A percentile compares a stretch with the other conserved stretches of the same genome.
phyloP scores from a whole-genome alignment of 2,888 invertebrate species.

The Andrena flavipes region DNA sequence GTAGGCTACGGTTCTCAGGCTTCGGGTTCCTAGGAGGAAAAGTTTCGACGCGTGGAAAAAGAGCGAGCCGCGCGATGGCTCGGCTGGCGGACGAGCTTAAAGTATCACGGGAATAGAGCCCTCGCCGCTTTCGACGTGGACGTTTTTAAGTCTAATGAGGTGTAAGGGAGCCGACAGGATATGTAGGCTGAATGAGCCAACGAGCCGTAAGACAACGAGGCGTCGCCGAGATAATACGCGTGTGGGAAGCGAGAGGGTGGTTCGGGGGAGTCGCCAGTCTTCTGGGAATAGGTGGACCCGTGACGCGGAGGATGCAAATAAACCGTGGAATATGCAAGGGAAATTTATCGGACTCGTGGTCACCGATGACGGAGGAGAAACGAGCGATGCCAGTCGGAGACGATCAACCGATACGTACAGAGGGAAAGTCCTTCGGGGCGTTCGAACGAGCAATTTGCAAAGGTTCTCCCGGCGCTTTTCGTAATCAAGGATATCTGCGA shows the following conservation, averaged over 20 bases:
- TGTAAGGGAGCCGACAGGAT: conserved; percentile 61
- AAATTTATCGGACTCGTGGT: neutral
- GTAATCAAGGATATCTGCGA: conserved; percentile 44
- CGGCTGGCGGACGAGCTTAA: conserved; percentile 24
- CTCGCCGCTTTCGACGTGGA: conserved; percentile 44
- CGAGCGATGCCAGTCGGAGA: neutral
- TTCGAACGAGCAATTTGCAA: conserved; percentile 39
- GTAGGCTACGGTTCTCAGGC: neutral
- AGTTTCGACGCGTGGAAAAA: neutral
- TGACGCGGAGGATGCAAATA: neutral
- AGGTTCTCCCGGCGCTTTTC: conserved; percentile 35
- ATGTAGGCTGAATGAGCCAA: conserved; percentile 59
- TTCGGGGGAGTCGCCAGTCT: conserved; percentile 46
- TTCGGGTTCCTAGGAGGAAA: neutral
- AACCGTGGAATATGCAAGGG: neutral
- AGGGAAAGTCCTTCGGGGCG: neutral
- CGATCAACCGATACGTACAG: conserved; percentile 7
- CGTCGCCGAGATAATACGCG: conserved; percentile 55
- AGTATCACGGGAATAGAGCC: conserved; percentile 27
- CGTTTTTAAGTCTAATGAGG: conserved; percentile 66
- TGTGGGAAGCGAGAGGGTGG: conserved; percentile 21
- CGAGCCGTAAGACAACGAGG: conserved; percentile 60
- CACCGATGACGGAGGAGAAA: neutral
- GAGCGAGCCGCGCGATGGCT: neutral
- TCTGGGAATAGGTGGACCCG: neutral